Conservation (phyloP, 2,113 vertebrate species). For the Tachysurus fulvidraco region DNA sequence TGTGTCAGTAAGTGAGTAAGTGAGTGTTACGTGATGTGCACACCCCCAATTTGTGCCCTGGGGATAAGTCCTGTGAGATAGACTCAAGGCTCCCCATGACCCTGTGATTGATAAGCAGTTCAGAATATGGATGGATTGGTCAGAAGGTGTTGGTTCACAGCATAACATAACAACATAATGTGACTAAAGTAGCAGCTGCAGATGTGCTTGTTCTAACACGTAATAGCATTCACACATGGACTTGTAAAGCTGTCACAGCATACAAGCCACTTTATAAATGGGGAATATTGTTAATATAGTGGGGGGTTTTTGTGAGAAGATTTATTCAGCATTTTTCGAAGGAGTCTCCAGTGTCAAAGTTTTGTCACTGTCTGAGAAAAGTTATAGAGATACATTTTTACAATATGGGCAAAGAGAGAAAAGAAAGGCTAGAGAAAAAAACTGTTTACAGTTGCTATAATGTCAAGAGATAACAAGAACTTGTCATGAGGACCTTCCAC, state of each 20-base stretch:
- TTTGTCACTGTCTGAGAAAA: neutral
- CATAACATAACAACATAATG: neutral
- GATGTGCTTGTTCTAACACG: neutral
- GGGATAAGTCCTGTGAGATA: no score
- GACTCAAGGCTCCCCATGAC: no score
- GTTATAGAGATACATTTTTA: neutral
- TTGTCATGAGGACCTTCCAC: neutral
- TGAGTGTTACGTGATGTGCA: no score
- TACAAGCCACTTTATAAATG: neutral
- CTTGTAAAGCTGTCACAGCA: neutral
- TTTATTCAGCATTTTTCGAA: neutral
- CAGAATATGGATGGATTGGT: neutral
- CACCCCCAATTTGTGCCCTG: no score
- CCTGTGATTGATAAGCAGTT: no score
- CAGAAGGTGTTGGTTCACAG: neutral
- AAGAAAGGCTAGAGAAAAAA: neutral
- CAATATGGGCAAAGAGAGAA: neutral
- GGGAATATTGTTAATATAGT: neutral
- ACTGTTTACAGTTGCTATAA: neutral
- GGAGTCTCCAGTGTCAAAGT: neutral
- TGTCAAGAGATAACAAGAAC: neutral
- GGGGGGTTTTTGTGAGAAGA: neutral
- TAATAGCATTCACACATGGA: neutral
- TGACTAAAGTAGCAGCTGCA: neutral
- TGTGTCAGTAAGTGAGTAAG: no score